Base-by-base conservation (phyloP, 2,113 vertebrate genomes). In the Scolopax mira region DNA sequence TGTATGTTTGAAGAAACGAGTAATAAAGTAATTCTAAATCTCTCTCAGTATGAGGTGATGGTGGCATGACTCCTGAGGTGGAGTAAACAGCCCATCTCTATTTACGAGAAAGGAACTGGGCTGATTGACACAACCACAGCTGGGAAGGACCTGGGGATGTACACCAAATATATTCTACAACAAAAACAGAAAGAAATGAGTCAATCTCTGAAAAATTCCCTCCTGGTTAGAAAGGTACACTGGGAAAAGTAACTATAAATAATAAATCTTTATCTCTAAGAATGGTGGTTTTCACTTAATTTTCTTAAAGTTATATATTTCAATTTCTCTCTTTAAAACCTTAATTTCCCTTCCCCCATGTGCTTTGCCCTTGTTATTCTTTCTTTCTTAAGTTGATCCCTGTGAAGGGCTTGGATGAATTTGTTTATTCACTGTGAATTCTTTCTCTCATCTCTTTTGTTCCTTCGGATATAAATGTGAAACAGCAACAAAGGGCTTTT, bases 261-360 rank as follows among this genome's bases (percentile, higher is more conserved):
- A 95, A 95, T 82, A 90, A 80, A 94, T 75, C 15, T 81, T 49
- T 44, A 41, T 18, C 23, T 90, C 46, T 80, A 80, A 71, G n/a
- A 93, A 88, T 24, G 6, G 21, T 42, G 23, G 6, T 60, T 95
- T 83, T 66, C 61, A 92, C 58, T 90, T 95, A 37, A 78, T 90
- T 90, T 94, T 86, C 48, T 81, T 75, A 39, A 92, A 93, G 66
- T 41, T 33, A 60, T 37, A 89, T 72, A 27, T 82, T 96, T 85
- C 25, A 60, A 65, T 94, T 85, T 78, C 84, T 88, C 93, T 95
- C 46, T 64, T 81, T 74, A 92, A 74, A 15, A 75, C 35, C 81
- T 97, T 71, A 52, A 72, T 94, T 95, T 90, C 10, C 23, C 1
- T 0, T 77, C 21, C 46, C 35, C 23, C 23, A 39, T 73, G 18